Base-by-base conservation (phyloP, 2,888 invertebrate species). In the Congeria kusceri region DNA sequence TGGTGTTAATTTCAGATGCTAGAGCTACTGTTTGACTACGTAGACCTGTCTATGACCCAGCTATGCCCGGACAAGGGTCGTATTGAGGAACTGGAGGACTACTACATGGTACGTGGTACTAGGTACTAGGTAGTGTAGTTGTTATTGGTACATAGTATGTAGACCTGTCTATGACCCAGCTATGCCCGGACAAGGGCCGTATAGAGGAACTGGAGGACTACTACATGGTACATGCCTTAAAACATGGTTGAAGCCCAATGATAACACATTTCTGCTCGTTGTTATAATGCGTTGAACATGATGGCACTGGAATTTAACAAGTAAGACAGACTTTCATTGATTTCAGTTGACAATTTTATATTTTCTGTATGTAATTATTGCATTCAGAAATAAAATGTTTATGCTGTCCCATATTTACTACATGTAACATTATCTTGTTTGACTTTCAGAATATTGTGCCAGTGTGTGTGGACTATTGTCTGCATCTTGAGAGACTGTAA, bases 401-500 rank as follows among this genome's bases (percentile, higher is more conserved):
- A 13, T 11, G 5, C 9, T n/a, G n/a, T n/a, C n/a, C 11, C 15
- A 27, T 1, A 15, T 25, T 11, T 25, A 29, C 61, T 61, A 32
- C n/a, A 32, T 32, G 39, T 39, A 39, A 39, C 15, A 39, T 15
- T 13, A 39, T 44, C 39, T 49, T 39, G 53, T 71, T 67, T 77
- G 70, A 13, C 65, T 84, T 86, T 27, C 88, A 92, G 88, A 87
- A 86, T 44, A 91, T 93, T 32, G 91, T 93, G 23, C 93, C 93
- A 32, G 90, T 92, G 4, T 93, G 93, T 89, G 92, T 93, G 44
- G 92, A 92, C 46, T 93, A 93, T 83, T 93, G 93, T 79, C 87
- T 94, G 4, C 86, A 91, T 56, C 87, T 94, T 3, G 88, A 92
- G 39, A 88, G 95, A 92, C 93, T 93, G 95, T 95, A 93, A 94